These are phyloP conservation scores for Psittacula cyanocephala DNA, from an alignment of 2,113 vertebrate species.

Conservation along the genomic window DNA sequence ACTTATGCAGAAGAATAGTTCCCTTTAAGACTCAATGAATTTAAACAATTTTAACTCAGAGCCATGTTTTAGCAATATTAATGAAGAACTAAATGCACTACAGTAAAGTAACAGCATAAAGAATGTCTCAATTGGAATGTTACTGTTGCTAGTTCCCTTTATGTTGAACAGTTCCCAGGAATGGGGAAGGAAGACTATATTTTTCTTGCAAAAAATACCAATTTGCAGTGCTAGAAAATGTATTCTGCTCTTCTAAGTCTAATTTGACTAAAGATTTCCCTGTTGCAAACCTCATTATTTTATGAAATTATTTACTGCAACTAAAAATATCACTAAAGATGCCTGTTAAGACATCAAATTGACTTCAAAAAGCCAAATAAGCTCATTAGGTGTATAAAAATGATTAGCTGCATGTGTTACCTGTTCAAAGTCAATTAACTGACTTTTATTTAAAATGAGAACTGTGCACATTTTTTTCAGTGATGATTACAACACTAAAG, in stretches of 20 bases:
- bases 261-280: background rate
- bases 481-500: background rate
- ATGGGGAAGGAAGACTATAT: background rate
- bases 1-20: background rate
- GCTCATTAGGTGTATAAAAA: slow-evolving; percentile 9
- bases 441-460: background rate
- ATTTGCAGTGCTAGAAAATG: background rate
- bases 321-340: slow-evolving; percentile 11
- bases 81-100: background rate
- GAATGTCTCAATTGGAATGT: background rate
- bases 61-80: background rate
- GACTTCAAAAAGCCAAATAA: slow-evolving; percentile 31
- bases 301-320: slow-evolving; percentile 5
- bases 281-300: slow-evolving; percentile 15
- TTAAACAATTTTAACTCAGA: background rate
- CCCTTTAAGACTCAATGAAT: background rate
- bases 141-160: background rate
- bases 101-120: background rate
- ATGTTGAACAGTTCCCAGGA: background rate
- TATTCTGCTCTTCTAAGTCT: background rate
- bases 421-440: background rate
- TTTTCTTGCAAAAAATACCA: background rate
- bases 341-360: background rate
- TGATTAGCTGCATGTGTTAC: background rate
- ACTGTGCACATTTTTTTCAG: background rate